Base-by-base conservation (phyloP, 2,888 invertebrate genomes). In the Ctena decussata region DNA sequence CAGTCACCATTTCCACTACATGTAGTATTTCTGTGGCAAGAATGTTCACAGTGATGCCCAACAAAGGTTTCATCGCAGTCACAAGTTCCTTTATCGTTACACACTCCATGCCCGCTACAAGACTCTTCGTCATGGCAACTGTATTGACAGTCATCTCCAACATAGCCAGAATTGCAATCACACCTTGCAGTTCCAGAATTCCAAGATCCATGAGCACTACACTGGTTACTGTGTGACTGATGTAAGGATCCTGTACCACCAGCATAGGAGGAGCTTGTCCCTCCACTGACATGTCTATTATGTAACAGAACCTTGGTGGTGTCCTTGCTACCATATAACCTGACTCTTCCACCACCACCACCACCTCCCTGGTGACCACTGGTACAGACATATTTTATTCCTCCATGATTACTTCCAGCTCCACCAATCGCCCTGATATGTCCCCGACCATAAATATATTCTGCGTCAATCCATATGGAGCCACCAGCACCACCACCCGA, bases 401-500 rank as follows among this genome's bases (percentile, higher is more conserved):
- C 78, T 60, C 84, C 85, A 53, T 85, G 84, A 18, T 73, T 65
- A 1, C 77, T 60, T 24, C 76, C 90, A 15, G 71, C 35, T 6
- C 92, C 93, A 49, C 93, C 93, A 65, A 70, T 77, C 0, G 91
- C 90, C 39, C 73, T 37, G 8, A 92, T 24, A 21, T 12, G 37
- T 11, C 93, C 93, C 91, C 93, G 91, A 1, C 93, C 93, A 71
- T 93, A 90, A 18, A 92, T 75, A n/a, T 89, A 72, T 27, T 90
- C 83, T 24, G 84, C 85, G 70, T 93, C 93, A 21, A 93, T 27
- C 93, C 93, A 93, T 21, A 93, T 60, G 37, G 91, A 82, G 1
- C 93, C 93, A 18, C 93, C 93, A 72, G 90, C 91, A 12, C 93
- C 93, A 57, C 92, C 93, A 27, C 93, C 93, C 44, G 84, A 90